phyloP scores from a whole-genome alignment of 2,113 vertebrate species.

The Xenopus laevis region DNA sequence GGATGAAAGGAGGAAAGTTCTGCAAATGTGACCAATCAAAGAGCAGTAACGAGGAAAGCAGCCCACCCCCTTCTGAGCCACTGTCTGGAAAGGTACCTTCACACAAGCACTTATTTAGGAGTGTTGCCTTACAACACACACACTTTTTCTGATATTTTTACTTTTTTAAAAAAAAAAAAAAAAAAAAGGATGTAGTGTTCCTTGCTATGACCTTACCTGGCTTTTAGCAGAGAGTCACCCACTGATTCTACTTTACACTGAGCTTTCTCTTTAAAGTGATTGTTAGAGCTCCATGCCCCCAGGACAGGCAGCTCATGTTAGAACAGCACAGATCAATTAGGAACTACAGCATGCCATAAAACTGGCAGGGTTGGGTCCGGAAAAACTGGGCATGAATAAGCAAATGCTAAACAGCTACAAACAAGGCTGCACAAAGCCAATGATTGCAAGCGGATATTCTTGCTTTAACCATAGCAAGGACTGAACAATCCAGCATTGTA shows the following conservation, averaged over 20 bases:
- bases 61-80: conserved; percentile 55
- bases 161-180: conserved; percentile 29
- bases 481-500: too few species aligned
- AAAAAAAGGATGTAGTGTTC: conserved; percentile 57
- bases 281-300: conserved; percentile 7
- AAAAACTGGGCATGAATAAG: background rate
- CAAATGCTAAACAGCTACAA: background rate
- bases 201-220: conserved; percentile 53
- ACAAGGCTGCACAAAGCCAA: too few species aligned
- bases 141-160: conserved; percentile 8
- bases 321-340: conserved; percentile 10
- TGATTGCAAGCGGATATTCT: too few species aligned
- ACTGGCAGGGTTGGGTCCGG: conserved; percentile 11
- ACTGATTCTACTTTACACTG: background rate
- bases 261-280: conserved; percentile 10
- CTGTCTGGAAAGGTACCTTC: conserved; percentile 52
- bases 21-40: conserved; percentile 62
- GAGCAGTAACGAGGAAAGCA: conserved; percentile 44
- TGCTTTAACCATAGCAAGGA: too few species aligned
- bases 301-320: conserved; percentile 16
- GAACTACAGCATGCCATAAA: conserved; percentile 26
- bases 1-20: conserved; percentile 64
- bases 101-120: conserved; percentile 36
- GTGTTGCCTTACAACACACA: background rate
- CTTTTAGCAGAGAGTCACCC: conserved; percentile 9